phyloP scores from a whole-genome alignment of 2,888 invertebrate species.

The Octodonta nipae region DNA sequence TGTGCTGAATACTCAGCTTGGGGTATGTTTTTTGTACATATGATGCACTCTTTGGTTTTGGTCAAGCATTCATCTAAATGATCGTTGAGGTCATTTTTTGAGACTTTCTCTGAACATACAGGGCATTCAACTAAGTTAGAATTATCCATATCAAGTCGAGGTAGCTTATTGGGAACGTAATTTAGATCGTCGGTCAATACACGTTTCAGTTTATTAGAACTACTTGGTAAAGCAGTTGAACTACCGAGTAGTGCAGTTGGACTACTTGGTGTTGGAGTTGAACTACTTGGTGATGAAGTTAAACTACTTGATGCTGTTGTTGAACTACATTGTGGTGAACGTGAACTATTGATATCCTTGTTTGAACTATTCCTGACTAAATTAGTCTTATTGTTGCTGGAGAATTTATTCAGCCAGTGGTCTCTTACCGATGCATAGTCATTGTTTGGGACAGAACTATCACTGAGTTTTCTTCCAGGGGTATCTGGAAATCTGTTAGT shows the following conservation, averaged over 20 bases:
- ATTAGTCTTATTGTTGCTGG: constrained; percentile 8
- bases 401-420: constrained; percentile 34
- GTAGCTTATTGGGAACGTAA: constrained; percentile 9
- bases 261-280: background rate
- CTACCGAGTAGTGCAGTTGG: background rate
- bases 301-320: too few relatives aligned
- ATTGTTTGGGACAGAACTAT: too few relatives aligned
- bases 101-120: constrained; percentile 27
- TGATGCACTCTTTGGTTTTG: constrained; percentile 34
- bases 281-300: too few relatives aligned
- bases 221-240: background rate
- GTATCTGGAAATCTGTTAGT: too few relatives aligned
- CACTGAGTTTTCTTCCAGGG: too few relatives aligned
- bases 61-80: constrained; percentile 27
- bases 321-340: too few relatives aligned
- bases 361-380: too few relatives aligned
- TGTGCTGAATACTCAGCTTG: constrained; percentile 29
- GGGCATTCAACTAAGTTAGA: constrained; percentile 33
- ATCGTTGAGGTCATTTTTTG: constrained; percentile 22
- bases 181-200: constrained; percentile 3
- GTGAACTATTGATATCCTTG: too few relatives aligned
- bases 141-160: constrained; percentile 8
- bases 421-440: constrained; percentile 30
- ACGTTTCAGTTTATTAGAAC: constrained; percentile 6
- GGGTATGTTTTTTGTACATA: constrained; percentile 35